Base-by-base conservation (phyloP, 1,140 invertebrate species). In the Apis mellifera region DNA sequence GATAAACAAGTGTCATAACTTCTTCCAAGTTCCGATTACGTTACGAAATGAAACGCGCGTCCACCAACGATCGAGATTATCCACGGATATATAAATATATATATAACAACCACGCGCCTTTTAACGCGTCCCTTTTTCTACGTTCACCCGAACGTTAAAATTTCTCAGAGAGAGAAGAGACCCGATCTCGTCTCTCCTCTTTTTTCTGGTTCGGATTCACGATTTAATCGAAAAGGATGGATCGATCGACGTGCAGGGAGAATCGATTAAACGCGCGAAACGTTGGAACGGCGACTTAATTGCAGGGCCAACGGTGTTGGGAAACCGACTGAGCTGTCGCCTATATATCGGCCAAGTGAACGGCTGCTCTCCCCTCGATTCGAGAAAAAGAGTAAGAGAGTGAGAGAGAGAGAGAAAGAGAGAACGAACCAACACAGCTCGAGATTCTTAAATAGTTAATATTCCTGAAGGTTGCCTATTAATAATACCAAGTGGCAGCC, bases 401-500 rank as follows among this genome's bases (percentile, higher is more conserved):
- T 2, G 26, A 32, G 1, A 32, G 26, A 32, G 32, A 32, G 32
- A 32, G 32, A 32, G 32, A 32, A 0, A 64, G 70, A 23, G 55
- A 48, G 42, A 32, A 55, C 78, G 64, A 60, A 42, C 71, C 84
- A 78, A 84, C 80, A 86, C 74, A 73, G 78, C 57, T 77, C 82
- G 84, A 86, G 89, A 91, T 90, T 92, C 89, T 89, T 89, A 87
- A 89, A 91, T 89, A 84, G 85, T 92, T 89, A 91, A 92, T 92
- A 92, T 92, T 92, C 88, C 91, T 90, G 91, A 92, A 92, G 91
- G 91, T 91, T 92, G 91, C 89, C 91, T 92, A 92, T 92, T 90
- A 92, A 92, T 92, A 92, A 90, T 90, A 79, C 74, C 62, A 88
- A 66, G 74, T 81, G 77, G 73, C 84, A 89, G 81, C 68, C 85